phyloP scores from a whole-genome alignment of 2,113 vertebrate genomes.

The Pteropus alecto region DNA sequence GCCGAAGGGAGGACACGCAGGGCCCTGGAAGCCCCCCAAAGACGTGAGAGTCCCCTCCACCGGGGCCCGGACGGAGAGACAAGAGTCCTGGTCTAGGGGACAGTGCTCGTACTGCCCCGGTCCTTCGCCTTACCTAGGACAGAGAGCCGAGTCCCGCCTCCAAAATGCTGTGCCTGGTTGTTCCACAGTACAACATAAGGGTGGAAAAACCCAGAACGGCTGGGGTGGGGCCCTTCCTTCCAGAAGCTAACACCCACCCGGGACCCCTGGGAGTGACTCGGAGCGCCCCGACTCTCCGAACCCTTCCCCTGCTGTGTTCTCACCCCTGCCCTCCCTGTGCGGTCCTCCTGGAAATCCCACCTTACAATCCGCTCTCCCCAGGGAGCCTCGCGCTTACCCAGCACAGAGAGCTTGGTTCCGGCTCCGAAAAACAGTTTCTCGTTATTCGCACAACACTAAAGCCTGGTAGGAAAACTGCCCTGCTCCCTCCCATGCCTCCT shows the following conservation, averaged over 20 bases:
- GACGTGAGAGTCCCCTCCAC: background rate
- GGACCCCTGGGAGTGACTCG: background rate
- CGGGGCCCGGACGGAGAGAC: background rate
- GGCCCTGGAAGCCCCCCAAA: accelerated
- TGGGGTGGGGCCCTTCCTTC: background rate
- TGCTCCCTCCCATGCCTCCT: background rate
- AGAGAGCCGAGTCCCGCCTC: slow-evolving; percentile 36
- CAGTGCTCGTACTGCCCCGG: accelerated
- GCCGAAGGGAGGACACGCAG: accelerated
- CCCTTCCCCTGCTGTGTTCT: background rate
- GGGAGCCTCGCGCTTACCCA: slow-evolving; percentile 73
- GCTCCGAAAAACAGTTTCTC: slow-evolving; percentile 75
- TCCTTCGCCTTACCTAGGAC: slow-evolving; percentile 57
- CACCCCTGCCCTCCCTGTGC: background rate
- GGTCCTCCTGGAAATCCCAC: background rate
- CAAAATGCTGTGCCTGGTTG: slow-evolving; percentile 52
- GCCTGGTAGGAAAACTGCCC: slow-evolving; percentile 78
- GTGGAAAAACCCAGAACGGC: background rate
- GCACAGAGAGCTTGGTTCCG: slow-evolving; percentile 80
- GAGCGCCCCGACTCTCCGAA: too few relatives aligned
- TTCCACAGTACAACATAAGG: background rate
- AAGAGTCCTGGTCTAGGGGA: background rate
- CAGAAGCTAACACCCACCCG: background rate
- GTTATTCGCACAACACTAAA: slow-evolving; percentile 81
- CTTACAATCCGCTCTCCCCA: accelerated